Base-by-base conservation (phyloP, 2,797 vertebrate species). In the Microchirus variegatus region DNA sequence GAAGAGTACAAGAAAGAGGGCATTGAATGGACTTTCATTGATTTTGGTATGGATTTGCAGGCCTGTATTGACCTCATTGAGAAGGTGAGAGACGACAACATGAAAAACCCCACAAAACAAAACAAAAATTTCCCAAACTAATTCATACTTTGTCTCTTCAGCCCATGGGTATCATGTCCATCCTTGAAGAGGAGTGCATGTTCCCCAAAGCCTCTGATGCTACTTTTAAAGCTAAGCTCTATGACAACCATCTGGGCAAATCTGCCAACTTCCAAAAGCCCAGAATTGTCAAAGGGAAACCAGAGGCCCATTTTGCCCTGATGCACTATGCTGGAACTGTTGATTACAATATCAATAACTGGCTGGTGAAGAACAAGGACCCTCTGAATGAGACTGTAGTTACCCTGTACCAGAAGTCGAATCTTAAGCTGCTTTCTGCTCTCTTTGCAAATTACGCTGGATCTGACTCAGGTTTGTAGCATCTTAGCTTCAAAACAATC, bases 111-210 rank as follows among this genome's bases (percentile, higher is more conserved):
- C n/a, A n/a, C n/a, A n/a, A n/a, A n/a, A n/a, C n/a, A n/a, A n/a
- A n/a, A n/a, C n/a, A n/a, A n/a, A n/a, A n/a, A n/a, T n/a, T 44
- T 53, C 26, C 38, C 1, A 41, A 70, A 52, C 9, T 7, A 49
- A 31, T 15, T 42, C 0, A 19, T 17, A 10, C 47, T 12, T 62
- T 43, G 18, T 59, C 38, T 15, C 40, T 36, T 54, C 60, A 95
- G 82, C 94, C 95, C 50, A 94, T 95, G 95, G 95, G 95, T 60
- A 95, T 95, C 66, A 95, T 95, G 71, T 98, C 96, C 74, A 97
- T 98, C 90, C 92, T 98, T 19, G 96, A 98, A 90, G 96, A 97
- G 90, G 96, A 98, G 80, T 98, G 96, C 86, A 97, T 97, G 96
- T 97, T 97, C 80, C 96, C 96, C 1, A 97, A 96, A 76, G 94